Base-by-base conservation (phyloP, 2,888 invertebrate species). In the Stenichneumon culpator region DNA sequence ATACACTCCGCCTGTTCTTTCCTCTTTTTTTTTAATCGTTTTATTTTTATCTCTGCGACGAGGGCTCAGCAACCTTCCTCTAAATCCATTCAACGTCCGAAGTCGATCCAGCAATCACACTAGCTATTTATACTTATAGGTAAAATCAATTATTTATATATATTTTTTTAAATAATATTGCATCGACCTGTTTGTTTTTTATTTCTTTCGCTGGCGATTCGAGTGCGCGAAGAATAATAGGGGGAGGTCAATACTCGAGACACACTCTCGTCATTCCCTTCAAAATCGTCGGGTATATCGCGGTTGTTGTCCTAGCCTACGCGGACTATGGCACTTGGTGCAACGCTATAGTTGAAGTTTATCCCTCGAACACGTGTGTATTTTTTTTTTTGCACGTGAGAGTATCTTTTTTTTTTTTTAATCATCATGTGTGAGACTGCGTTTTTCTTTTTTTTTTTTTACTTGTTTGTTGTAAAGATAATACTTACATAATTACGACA, bases 321-420 rank as follows among this genome's bases (percentile, higher is more conserved):
- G 69, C 68, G 89, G 87, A 89, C 90, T 90, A 91, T 91, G 91
- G 91, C 91, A 91, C 91, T 91, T 91, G 90, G 91, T 91, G 91
- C 91, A 90, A 89, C 89, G 74, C 79, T 84, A 84, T 89, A 90
- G 83, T 89, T 89, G 85, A 87, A 88, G 86, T 88, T 88, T 87
- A 86, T 72, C 84, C 68, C 74, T 84, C 83, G 86, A 32, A 67
- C 22, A 39, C 54, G 54, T 54, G 67, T 19, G n/a, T 11, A 39
- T 39, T 39, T 39, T 39, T 39, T 39, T 88, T 87, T 85, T 82
- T 85, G 79, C 36, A 75, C 65, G 32, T 65, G 28, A 32, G 54
- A 63, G 60, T 39, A 44, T 44, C 44, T 65, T 67, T 65, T 5
- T 65, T 25, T 22, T 50, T 36, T 50, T 72, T 70, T 25, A 32